Percentiles rank a stretch among this genome's conserved stretches.
Conservation (phyloP, 2,113 vertebrate species). For the Cettia cetti region DNA sequence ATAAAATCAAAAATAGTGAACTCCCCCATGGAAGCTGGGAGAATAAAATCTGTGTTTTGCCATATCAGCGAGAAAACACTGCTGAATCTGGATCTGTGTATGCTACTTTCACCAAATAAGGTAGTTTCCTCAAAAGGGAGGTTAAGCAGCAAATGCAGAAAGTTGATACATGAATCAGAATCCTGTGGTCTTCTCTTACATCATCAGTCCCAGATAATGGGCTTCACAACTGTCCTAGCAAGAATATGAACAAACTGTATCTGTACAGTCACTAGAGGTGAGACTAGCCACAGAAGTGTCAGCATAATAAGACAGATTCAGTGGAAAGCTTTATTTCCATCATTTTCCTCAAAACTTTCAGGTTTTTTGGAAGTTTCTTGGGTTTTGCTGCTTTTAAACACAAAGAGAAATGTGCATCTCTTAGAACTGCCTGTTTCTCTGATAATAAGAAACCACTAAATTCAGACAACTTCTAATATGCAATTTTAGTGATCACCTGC, state of each 20-base stretch:
- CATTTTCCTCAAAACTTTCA: not conserved
- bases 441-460: not conserved
- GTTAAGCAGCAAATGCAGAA: not conserved
- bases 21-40: not conserved
- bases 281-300: not conserved
- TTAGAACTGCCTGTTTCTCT: not conserved
- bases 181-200: not conserved
- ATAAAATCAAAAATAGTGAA: not conserved
- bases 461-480: not conserved
- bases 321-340: not conserved
- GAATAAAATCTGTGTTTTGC: not conserved
- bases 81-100: not conserved
- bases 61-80: not conserved
- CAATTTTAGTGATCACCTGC: not conserved
- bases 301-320: not conserved
- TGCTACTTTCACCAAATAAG: not conserved
- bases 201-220: not conserved
- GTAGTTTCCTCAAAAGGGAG: not conserved
- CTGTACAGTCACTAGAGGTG: not conserved
- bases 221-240: not conserved
- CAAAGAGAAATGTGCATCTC: not conserved
- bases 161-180: not conserved
- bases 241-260: not conserved
- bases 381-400: not conserved
- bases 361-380: not conserved